Base-by-base conservation (phyloP, 2,797 vertebrate genomes). In the Adelosebastes latens region DNA sequence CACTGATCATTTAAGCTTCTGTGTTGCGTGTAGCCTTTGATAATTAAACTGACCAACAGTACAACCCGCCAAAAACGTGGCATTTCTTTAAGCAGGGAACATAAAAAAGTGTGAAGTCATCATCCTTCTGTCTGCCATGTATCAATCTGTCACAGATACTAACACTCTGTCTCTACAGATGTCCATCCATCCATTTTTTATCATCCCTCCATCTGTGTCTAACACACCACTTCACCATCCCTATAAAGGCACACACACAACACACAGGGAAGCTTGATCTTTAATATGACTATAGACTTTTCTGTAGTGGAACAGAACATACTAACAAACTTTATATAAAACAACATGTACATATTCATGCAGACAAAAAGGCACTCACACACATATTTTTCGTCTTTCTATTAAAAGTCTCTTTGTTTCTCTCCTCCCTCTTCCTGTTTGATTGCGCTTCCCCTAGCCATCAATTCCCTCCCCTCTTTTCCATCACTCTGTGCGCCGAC, bases 391-490 rank as follows among this genome's bases (percentile, higher is more conserved):
- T 39, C 3, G 4, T 61, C 1, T 27, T n/a, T 72, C 42, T 20
- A 64, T 67, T 62, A 68, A 68, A 61, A 60, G 29, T 39, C 32
- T 72, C 46, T 70, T 27, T 80, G 24, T 65, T 36, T 58, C 31
- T 62, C 8, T 65, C 18, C 34, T 42, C 27, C 24, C 29, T 72
- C 24, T 61, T 58, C 10, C 22, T 34, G 18, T 73, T 68, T 72
- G 34, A 85, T 86, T 73, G 72, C 49, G 24, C 75, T 31, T 6
- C 22, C 46, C 49, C 12, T 72, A 12, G 1, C 56, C 75, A 81
- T 84, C 75, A 74, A 22, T 89, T 77, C 59, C 52, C 63, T 76
- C 55, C 36, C 65, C 56, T 80, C 31, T 68, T 49, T 77, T 74
- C 68, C 66, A 74, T 85, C 79, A 74, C 29, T 74, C 66, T 29